These are phyloP conservation scores for Caenorhabditis becei DNA, from an alignment of 2,888 invertebrate species.

Conservation along the genomic window DNA sequence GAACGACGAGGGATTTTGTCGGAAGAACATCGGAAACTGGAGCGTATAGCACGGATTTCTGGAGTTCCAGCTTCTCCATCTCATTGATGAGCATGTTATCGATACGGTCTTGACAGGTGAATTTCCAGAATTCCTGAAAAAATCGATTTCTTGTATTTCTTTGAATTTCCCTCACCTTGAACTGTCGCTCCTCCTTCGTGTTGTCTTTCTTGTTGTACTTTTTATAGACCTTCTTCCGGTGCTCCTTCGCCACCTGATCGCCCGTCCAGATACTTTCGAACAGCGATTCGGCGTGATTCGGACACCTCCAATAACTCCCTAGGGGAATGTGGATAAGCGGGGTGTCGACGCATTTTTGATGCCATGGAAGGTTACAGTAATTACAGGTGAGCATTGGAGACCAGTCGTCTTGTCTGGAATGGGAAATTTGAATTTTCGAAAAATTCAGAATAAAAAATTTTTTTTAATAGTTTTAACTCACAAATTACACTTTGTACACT, in stretches of 20 bases:
- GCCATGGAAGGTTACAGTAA: slow-evolving; percentile 92
- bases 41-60: no score
- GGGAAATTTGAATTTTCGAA: background rate
- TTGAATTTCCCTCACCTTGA: no score
- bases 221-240: background rate
- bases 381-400: slow-evolving; percentile 94
- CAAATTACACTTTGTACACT: slow-evolving; percentile 24
- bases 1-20: no score
- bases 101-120: no score
- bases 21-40: no score
- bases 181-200: background rate
- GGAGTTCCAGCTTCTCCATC: no score
- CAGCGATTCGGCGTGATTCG: slow-evolving; percentile 90
- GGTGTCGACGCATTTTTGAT: slow-evolving; percentile 95
- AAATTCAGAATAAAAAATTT: slow-evolving; percentile 1
- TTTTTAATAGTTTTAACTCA: slow-evolving; percentile 9
- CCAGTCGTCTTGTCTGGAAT: slow-evolving; percentile 83
- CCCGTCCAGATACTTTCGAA: slow-evolving; percentile 83
- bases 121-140: no score
- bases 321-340: slow-evolving; percentile 92
- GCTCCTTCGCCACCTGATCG: slow-evolving; percentile 5
- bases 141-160: no score
- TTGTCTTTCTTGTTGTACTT: background rate
- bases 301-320: slow-evolving; percentile 95
- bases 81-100: no score